These are phyloP conservation scores for Semaprochilodus insignis DNA, from an alignment of 2,797 vertebrate genomes.

Conservation along the genomic window DNA sequence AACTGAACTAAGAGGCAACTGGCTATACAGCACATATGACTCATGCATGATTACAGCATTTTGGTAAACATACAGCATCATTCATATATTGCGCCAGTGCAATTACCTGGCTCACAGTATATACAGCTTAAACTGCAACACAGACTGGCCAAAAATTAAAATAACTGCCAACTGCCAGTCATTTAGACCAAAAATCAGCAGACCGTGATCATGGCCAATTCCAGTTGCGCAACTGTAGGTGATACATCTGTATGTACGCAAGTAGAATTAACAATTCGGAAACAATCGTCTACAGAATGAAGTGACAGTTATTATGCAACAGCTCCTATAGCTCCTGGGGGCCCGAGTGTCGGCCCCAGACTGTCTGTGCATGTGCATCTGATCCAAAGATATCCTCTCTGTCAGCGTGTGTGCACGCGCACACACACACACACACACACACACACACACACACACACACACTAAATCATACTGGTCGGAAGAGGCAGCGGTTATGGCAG, in stretches of 20 bases:
- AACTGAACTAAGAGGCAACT: no score
- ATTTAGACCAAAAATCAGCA: background rate
- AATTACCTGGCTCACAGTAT: no score
- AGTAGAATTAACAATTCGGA: background rate
- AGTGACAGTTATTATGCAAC: background rate
- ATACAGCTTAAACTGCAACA: background rate
- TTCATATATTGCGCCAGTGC: no score
- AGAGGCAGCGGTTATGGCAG: constrained; percentile 43
- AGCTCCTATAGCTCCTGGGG: background rate
- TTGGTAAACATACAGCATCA: no score
- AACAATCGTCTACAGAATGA: background rate
- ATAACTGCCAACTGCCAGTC: background rate
- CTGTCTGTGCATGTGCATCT: constrained; percentile 21
- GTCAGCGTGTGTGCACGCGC: background rate
- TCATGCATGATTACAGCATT: no score
- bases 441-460: constrained; percentile 14
- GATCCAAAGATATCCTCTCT: constrained; percentile 18
- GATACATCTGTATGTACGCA: background rate
- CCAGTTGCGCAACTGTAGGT: background rate
- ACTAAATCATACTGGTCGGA: constrained; percentile 2
- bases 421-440: constrained; percentile 17
- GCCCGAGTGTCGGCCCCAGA: background rate
- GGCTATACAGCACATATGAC: no score
- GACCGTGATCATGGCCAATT: background rate
- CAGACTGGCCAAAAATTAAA: background rate